Conservation (phyloP, 1,140 invertebrate genomes). For the Bombus huntii region DNA sequence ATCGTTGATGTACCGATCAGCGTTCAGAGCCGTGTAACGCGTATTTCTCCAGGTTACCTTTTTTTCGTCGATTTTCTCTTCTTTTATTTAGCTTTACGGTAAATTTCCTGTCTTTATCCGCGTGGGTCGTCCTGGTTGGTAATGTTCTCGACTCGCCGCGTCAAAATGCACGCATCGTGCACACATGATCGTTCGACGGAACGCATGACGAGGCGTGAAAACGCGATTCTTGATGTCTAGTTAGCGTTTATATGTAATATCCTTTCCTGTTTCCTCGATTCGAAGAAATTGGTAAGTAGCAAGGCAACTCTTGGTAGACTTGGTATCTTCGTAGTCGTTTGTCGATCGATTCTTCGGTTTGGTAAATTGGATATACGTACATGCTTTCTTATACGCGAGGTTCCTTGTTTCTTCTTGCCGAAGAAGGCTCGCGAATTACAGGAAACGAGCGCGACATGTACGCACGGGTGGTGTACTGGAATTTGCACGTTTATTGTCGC, state of each 20-base stretch:
- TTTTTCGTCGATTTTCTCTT: no score
- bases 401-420: background rate
- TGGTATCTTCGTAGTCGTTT: background rate
- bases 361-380: no score
- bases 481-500: constrained; percentile 78
- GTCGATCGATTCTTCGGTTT: background rate
- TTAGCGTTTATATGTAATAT: background rate
- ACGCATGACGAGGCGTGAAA: constrained; percentile 27
- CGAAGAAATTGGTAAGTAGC: background rate
- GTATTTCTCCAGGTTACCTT: constrained; percentile 2
- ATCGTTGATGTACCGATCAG: constrained; percentile 52
- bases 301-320: background rate
- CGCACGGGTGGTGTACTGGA: constrained; percentile 66
- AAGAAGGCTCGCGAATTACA: constrained; percentile 41
- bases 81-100: background rate
- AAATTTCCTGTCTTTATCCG: background rate
- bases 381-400: background rate
- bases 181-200: background rate
- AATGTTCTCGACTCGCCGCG: background rate
- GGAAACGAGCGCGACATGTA: constrained; percentile 50
- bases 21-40: constrained; percentile 49
- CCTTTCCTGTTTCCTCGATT: background rate
- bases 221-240: constrained; percentile 5
- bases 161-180: background rate
- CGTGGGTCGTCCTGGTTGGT: background rate